Base-by-base conservation (phyloP, 2,113 vertebrate genomes). In the Smithornis capensis region DNA sequence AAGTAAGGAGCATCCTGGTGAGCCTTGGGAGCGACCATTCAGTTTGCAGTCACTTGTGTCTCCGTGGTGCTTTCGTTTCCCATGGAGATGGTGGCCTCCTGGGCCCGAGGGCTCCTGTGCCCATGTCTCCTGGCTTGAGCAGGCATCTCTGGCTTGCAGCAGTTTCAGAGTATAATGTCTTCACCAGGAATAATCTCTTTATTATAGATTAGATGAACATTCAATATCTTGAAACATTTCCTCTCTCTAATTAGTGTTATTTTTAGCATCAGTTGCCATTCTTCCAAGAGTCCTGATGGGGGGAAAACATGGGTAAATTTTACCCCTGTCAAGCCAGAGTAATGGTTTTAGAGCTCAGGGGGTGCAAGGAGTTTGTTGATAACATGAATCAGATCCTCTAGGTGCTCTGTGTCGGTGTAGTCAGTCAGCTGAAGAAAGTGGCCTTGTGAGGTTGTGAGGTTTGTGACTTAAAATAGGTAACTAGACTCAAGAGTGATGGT, bases 41-140 rank as follows among this genome's bases (percentile, higher is more conserved):
- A 3, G 10, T 49, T 87, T 82, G 19, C 33, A 14, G 33, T 69
- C 62, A 22, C 12, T 42, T 40, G 5, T 17, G 14, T 71, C 7
- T 37, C 40, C 0, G 0, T 63, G 47, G 13, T 0, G 1, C 40
- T 50, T 84, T 42, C 12, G 5, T 76, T 71, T 49, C 21, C 35
- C 23, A 0, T 35, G 19, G 77, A 22, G n/a, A 71, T 2, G 0
- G 23, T 38, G 31, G 4, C 12, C 4, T 1, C 31, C 19, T 47
- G 25, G 4, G 4, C 49, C 28, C 19, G 5, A 12, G 7, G 3
- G 2, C 19, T 90, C 31, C 52, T 40, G 42, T 49, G 42, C 50
- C 22, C 27, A 4, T 27, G 33, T 47, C 42, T 49, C 42, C 11
- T 10, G 45, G 10, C 37, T 70, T 52, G n/a, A 37, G 35, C 2